These are phyloP conservation scores for Heliothis peltigera DNA, from an alignment of 2,888 invertebrate genomes.

Conservation along the genomic window DNA sequence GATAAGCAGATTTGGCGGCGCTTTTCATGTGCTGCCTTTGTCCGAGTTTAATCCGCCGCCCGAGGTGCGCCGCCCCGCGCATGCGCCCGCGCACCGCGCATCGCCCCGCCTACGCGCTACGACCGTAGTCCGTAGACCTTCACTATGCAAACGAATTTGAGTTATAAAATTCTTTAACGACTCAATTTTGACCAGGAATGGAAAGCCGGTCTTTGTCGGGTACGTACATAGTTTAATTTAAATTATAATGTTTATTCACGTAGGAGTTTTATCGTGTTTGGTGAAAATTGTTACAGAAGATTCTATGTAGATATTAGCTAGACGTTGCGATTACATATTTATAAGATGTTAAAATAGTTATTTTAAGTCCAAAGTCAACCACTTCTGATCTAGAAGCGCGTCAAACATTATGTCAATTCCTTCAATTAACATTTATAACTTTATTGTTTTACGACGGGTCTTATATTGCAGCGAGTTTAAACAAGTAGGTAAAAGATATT, in stretches of 20 bases:
- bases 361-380: constrained; percentile 1
- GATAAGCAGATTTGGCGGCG: constrained; percentile 88
- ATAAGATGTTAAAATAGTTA: constrained; percentile 2
- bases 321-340: background rate
- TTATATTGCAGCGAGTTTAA: constrained; percentile 29
- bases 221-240: background rate
- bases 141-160: constrained; percentile 22
- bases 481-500: constrained; percentile 14
- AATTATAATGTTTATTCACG: background rate
- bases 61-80: constrained; percentile 49
- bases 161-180: constrained; percentile 16
- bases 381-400: constrained; percentile 33
- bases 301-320: background rate
- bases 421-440: constrained; percentile 35
- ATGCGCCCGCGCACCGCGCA: constrained; percentile 34
- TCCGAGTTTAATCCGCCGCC: constrained; percentile 82
- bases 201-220: background rate
- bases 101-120: constrained; percentile 67
- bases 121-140: constrained; percentile 60
- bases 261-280: background rate
- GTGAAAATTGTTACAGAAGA: background rate
- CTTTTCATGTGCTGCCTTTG: constrained; percentile 87
- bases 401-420: constrained; percentile 25
- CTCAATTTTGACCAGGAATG: background rate
- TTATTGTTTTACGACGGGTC: constrained; percentile 34